Evolutionary conservation across 1,140 invertebrate species (phyloP), one percentile per base, ranked within the genome.

Genomic region (Sogatella furcifera): DNA sequence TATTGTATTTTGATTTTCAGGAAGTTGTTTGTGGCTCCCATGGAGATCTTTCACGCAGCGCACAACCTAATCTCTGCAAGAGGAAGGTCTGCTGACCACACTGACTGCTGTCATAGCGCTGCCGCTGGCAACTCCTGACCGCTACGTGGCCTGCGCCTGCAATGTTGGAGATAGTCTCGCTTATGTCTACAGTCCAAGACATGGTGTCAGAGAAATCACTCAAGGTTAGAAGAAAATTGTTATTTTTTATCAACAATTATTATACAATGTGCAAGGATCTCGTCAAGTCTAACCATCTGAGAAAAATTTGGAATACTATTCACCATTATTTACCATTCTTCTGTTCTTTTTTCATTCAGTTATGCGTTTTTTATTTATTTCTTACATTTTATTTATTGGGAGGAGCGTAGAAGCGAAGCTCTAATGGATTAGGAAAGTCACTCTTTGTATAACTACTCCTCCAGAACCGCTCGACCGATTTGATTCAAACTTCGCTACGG

Each of bases 81-180:
- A 92, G 66, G 83, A 90, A 63, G 92, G 90, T 17, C 84, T 90
- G 70, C 73, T 95, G 6, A 95, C 92, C 1, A 95, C 92, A 1
- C 74, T 95, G 42, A 91, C 89, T 55, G 85, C 88, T 19, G 88
- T 87, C 55, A 79, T 88, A 54, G 79, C 93, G 54, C 78, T 84
- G 67, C 91, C 88, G 52, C 67, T 84, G 63, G 69, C 71, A 24
- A 67, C 64, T 59, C 56, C 69, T 28, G 66, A 64, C 19, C 80
- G 84, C 67, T 92, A 82, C 73, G 82, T 90, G 55, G 89, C 89
- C 10, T 96, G 93, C 73, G 84, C 88, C 38, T 92, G 92, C 67
- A 95, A 95, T 72, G 90, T 95, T 19, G 92, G 92, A 1, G 92
- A 95, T 71, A 91, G 87, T 63, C 76, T 94, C 63, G 92, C 89